Conservation (phyloP, 2,113 vertebrate species). For the Myotis yumanensis region DNA sequence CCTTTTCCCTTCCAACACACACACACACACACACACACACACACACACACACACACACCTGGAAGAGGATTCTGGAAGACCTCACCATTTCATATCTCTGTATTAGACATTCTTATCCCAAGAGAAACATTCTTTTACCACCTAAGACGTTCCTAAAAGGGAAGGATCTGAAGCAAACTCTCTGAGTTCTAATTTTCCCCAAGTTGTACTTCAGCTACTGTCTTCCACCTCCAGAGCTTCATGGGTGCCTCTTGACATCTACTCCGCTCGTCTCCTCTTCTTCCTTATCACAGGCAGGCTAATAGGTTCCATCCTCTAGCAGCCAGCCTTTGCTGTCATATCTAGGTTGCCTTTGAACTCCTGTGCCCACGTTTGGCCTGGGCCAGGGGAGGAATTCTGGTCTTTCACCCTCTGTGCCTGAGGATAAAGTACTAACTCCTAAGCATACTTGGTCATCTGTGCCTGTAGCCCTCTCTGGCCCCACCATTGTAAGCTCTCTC, state of each 20-base stretch:
- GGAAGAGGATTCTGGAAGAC: constrained; percentile 18
- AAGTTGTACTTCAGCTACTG: neutral
- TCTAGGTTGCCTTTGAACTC: neutral
- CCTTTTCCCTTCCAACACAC: neutral
- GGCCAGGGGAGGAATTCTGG: neutral
- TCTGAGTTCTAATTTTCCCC: neutral
- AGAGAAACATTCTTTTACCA: constrained; percentile 55
- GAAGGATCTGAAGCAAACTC: neutral
- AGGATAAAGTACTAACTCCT: neutral
- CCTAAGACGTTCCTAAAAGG: constrained; percentile 29
- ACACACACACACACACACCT: neutral
- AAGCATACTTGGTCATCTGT: neutral
- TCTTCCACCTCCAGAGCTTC: neutral
- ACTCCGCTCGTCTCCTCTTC: neutral
- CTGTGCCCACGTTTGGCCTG: neutral
- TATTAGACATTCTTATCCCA: constrained; percentile 35
- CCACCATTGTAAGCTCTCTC: neutral
- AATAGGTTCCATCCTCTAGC: neutral
- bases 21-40: neutral
- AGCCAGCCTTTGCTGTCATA: neutral
- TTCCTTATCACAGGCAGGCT: neutral
- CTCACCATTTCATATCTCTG: constrained; percentile 36
- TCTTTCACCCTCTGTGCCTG: neutral
- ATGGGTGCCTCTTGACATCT: neutral
- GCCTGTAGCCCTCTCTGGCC: neutral